phyloP scores from a whole-genome alignment of 2,888 invertebrate species.

The Chydorus sphaericus region DNA sequence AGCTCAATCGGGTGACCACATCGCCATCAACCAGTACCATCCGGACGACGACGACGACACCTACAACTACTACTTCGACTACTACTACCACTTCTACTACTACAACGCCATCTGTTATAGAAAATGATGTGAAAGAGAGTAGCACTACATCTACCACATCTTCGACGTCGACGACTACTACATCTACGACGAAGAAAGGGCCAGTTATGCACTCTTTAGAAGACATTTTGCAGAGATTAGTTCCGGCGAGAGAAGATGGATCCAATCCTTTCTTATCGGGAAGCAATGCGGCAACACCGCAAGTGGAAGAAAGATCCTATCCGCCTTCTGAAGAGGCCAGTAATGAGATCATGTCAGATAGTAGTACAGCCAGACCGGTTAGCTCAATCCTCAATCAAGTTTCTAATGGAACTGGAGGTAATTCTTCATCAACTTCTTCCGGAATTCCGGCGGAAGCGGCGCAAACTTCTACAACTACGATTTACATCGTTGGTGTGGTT shows the following conservation, averaged over 20 bases:
- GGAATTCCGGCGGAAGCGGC: not conserved
- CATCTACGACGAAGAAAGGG: not conserved
- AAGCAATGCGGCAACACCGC: not conserved
- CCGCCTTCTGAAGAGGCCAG: not conserved
- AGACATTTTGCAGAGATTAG: conserved; percentile 8
- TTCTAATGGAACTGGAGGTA: not conserved
- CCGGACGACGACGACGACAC: not conserved
- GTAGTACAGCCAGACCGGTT: not conserved
- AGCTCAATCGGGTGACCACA: no score
- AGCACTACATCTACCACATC: not conserved
- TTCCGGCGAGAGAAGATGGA: conserved; percentile 3
- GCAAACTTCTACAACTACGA: not conserved
- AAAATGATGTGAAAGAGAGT: not conserved
- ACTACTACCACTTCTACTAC: not conserved
- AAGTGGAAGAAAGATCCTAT: no score
- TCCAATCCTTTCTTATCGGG: not conserved
- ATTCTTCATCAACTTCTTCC: no score
- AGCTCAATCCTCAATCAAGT: not conserved
- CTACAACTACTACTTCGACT: not conserved
- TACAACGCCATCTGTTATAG: not conserved
- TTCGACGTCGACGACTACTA: not conserved
- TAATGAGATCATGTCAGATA: not conserved
- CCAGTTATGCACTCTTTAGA: not conserved
- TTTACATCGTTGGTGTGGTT: conserved; percentile 14
- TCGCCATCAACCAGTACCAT: not conserved